phyloP scores from a whole-genome alignment of 2,113 vertebrate genomes.

The Eubucco bourcierii region DNA sequence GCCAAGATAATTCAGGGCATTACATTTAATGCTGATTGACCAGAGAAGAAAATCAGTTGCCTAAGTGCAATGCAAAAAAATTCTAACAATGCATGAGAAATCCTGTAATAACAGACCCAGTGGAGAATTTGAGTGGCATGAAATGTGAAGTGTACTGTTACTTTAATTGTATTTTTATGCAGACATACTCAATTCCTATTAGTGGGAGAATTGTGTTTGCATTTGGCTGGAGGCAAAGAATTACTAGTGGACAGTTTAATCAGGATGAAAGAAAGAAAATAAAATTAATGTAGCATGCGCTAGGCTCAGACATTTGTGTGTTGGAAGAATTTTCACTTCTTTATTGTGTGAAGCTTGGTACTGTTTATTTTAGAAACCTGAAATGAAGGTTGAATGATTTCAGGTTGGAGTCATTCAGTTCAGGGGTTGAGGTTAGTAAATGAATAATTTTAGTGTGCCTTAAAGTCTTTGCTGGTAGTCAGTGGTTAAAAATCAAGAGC shows the following conservation, averaged over 20 bases:
- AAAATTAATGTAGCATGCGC: conserved; percentile 67
- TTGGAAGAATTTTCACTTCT: conserved; percentile 47
- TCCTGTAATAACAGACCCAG: conserved; percentile 19
- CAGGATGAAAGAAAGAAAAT: conserved; percentile 68
- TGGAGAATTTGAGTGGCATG: conserved; percentile 42
- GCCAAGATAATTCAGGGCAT: background rate
- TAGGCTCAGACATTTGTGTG: conserved; percentile 20
- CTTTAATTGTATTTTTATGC: conserved; percentile 69
- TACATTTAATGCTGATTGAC: conserved; percentile 24
- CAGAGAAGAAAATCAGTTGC: background rate
- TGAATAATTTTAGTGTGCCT: background rate
- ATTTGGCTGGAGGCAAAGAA: conserved; percentile 66
- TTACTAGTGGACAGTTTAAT: conserved; percentile 73
- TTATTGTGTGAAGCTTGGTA: conserved; percentile 23
- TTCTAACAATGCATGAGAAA: conserved; percentile 47
- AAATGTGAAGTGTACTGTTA: conserved; percentile 59
- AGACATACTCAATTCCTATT: conserved; percentile 57
- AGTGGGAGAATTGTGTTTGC: conserved; percentile 54
- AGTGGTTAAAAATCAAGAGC: conserved; percentile 23
- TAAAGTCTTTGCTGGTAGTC: background rate
- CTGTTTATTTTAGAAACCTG: conserved; percentile 39
- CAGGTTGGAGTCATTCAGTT: background rate
- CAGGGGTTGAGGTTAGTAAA: conserved; percentile 31
- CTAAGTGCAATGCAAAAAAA: conserved; percentile 16
- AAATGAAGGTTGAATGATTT: conserved; percentile 23